These are phyloP conservation scores for Galagoides demidoff DNA, from an alignment of 2,797 vertebrate genomes.

Conservation along the genomic window DNA sequence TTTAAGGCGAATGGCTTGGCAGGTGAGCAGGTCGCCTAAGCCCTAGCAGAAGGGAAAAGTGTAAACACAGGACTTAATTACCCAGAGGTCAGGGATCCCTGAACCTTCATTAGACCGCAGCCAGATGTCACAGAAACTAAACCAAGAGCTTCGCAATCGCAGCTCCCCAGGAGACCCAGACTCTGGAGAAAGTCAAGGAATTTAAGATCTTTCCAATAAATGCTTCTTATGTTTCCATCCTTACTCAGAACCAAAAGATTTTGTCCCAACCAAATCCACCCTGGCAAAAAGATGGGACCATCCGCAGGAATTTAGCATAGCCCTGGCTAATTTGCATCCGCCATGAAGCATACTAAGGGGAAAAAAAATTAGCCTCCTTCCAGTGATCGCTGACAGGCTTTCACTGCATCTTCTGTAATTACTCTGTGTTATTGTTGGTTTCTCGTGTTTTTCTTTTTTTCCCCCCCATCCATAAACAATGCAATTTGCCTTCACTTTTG, in stretches of 20 bases:
- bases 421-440: neutral
- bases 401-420: neutral
- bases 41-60: neutral
- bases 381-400: fast-evolving
- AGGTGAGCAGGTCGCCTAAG: neutral
- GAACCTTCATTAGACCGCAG: neutral
- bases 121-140: conserved; percentile 49
- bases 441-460: neutral
- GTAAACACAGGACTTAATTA: neutral
- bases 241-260: conserved; percentile 81
- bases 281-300: conserved; percentile 70
- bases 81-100: neutral
- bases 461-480: conserved; percentile 9
- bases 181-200: conserved; percentile 63
- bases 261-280: conserved; percentile 55
- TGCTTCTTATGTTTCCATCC: conserved; percentile 73
- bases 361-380: neutral
- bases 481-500: conserved; percentile 9
- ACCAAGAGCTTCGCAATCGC: conserved; percentile 40
- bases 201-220: conserved; percentile 61
- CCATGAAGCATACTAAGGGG: conserved; percentile 52
- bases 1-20: neutral
- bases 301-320: conserved; percentile 79
- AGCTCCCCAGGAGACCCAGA: neutral
- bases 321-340: conserved; percentile 59